These are phyloP conservation scores for Paramormyrops kingsleyae DNA, from an alignment of 2,113 vertebrate genomes.

Conservation along the genomic window DNA sequence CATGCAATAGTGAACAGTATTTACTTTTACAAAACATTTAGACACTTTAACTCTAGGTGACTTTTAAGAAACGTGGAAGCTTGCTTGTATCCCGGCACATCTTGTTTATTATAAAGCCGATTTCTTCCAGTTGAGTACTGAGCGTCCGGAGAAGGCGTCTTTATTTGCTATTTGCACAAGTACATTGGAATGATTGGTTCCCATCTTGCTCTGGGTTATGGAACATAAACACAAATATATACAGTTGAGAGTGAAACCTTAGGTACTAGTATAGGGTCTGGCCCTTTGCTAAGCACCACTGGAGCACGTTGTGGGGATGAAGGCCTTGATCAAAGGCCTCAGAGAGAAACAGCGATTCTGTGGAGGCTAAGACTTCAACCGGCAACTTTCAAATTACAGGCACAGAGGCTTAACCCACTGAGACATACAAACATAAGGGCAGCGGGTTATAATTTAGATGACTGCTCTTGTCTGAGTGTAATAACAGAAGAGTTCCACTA, in stretches of 20 bases:
- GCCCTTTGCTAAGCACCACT: background rate
- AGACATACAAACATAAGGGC: background rate
- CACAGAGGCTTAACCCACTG: background rate
- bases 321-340: background rate
- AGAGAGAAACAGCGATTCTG: background rate
- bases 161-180: background rate
- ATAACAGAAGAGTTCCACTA: background rate
- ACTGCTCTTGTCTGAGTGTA: background rate
- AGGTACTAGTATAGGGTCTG: background rate
- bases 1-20: background rate
- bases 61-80: background rate
- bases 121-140: background rate
- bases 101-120: background rate
- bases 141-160: background rate
- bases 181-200: background rate
- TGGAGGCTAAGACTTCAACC: background rate
- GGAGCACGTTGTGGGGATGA: background rate
- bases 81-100: background rate
- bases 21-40: background rate
- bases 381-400: background rate
- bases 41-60: background rate
- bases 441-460: background rate
- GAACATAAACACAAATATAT: background rate
- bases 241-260: background rate
- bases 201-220: background rate